Base-by-base conservation (phyloP, 1,140 invertebrate species). In the Cardiocondyla obscurior region DNA sequence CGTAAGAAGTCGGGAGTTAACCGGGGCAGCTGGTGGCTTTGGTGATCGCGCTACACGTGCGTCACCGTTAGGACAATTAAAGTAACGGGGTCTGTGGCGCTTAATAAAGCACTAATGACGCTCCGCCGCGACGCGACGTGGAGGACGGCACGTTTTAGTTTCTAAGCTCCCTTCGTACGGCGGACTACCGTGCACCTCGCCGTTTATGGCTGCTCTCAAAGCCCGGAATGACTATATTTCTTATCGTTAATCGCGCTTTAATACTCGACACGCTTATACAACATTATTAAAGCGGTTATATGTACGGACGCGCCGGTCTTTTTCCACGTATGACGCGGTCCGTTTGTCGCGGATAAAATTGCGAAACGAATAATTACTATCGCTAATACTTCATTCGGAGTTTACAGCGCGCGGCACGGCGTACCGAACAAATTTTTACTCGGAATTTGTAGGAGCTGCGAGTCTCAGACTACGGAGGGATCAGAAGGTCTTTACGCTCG, bases 1-100 rank as follows among this genome's bases (percentile, higher is more conserved):
- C 4, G 33, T 79, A 79, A 79, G 74, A 79, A 79, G 74, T 79
- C 74, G 16, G n/a, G 33, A 49, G 65, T 79, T 69, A 79, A 28
- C 46, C 33, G 25, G 22, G 49, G 69, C 69, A n/a, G 46, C 12
- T 12, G 28, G 70, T 58, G 44, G 14, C 42, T 64, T 28, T 36
- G 7, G 14, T 22, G 33, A 14, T 16, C n/a, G 25, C 22, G 12
- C 49, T 10, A 16, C 44, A 6, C 33, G 22, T n/a, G n/a, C 19
- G 16, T 77, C 60, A 42, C 51, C 44, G 33, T 69, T 67, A 69
- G 22, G n/a, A 19, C 22, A 39, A 67, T 77, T 77, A 77, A 79
- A 76, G 46, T 76, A 51, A 46, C 33, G n/a, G 19, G 57, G 19
- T 14, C 65, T 39, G 22, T 1, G 25, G 25, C 1, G 46, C 33